These are phyloP conservation scores for Dromaius novaehollandiae DNA, from an alignment of 2,113 vertebrate genomes.

Conservation along the genomic window DNA sequence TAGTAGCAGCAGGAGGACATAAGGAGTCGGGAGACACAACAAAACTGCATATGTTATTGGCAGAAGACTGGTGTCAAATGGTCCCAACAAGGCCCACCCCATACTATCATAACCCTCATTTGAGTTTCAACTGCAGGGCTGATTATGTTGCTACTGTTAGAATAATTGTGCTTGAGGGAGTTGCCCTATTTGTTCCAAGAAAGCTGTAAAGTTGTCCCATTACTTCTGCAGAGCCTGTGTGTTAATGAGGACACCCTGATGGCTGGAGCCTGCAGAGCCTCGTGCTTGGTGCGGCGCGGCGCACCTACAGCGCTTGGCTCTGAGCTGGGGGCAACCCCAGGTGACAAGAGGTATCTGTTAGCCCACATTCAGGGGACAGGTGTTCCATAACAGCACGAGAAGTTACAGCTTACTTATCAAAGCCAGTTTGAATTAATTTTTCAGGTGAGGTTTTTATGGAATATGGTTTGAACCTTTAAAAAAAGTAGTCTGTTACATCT, in stretches of 20 bases:
- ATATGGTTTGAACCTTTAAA: background rate
- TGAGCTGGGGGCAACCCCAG: fast-evolving
- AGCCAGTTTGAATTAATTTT: background rate
- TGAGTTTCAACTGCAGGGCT: background rate
- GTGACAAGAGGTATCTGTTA: background rate
- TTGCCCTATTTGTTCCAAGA: background rate
- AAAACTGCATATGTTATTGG: background rate
- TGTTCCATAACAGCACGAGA: background rate
- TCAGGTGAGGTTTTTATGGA: background rate
- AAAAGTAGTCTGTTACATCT: background rate
- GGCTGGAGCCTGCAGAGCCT: background rate
- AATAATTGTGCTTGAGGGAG: background rate
- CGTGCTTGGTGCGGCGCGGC: background rate
- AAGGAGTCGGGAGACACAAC: background rate
- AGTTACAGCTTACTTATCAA: background rate
- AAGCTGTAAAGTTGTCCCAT: background rate
- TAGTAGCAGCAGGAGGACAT: slow-evolving; percentile 23
- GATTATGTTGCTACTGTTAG: background rate
- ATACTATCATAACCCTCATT: background rate
- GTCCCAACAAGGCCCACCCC: background rate
- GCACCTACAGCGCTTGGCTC: background rate
- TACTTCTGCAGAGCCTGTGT: background rate
- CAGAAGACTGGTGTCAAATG: background rate
- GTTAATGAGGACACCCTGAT: background rate
- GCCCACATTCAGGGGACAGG: fast-evolving